phyloP scores from a whole-genome alignment of 2,797 vertebrate genomes.

The Apogon hyalosoma region DNA sequence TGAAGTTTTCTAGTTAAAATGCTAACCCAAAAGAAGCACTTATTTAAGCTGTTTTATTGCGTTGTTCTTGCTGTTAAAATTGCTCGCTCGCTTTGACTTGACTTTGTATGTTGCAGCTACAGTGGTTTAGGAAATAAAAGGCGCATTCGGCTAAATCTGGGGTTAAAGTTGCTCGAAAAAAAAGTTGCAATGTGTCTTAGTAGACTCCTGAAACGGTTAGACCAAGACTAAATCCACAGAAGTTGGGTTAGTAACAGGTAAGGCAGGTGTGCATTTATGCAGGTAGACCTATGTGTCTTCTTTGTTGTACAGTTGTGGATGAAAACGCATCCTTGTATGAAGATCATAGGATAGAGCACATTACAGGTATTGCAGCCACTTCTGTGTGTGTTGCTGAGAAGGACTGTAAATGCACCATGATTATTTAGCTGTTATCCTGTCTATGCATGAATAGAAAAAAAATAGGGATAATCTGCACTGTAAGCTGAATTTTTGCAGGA shows the following conservation, averaged over 20 bases:
- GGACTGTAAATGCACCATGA: neutral
- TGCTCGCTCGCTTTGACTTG: constrained; percentile 15
- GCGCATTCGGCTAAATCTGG: neutral
- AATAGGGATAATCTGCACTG: too few species aligned
- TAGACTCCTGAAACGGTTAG: neutral
- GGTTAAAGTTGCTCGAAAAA: neutral
- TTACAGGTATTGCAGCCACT: neutral
- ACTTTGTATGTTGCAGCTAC: neutral
- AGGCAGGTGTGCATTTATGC: constrained; percentile 3
- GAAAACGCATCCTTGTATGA: neutral
- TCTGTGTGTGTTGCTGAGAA: neutral
- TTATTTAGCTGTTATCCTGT: neutral
- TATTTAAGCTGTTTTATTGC: neutral
- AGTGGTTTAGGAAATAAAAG: neutral
- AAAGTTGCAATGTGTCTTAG: too few species aligned
- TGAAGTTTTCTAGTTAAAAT: neutral
- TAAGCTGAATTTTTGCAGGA: neutral
- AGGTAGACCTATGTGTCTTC: neutral
- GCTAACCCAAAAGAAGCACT: neutral
- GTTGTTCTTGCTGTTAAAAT: constrained; percentile 9
- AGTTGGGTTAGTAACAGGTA: neutral
- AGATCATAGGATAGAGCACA: neutral
- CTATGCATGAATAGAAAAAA: too few species aligned
- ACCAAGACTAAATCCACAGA: neutral
- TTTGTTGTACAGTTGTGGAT: neutral